Conservation (phyloP, 1,140 invertebrate genomes). For the Apis cerana region DNA sequence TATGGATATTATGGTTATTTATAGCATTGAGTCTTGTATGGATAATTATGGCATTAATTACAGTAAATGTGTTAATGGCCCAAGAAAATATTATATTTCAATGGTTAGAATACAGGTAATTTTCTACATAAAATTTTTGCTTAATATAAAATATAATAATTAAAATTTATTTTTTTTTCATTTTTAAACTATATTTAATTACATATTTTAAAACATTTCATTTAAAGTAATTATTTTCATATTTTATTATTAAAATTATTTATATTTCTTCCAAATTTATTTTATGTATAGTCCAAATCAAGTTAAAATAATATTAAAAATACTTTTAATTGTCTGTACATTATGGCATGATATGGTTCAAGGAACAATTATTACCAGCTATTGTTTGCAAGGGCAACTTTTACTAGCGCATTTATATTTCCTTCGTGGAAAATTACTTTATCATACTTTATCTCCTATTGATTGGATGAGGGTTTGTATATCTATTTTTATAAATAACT, state of each 20-base stretch:
- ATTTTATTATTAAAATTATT: not conserved
- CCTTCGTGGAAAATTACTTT: conserved; percentile 86
- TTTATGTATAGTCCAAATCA: conserved; percentile 79
- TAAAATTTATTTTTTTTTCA: not conserved
- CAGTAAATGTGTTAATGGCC: conserved; percentile 85
- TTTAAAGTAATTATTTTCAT: not conserved
- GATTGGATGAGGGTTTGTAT: conserved; percentile 89
- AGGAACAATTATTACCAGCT: conserved; percentile 89
- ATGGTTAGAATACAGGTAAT: conserved; percentile 82
- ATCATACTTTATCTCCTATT: conserved; percentile 85
- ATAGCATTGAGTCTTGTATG: conserved; percentile 85
- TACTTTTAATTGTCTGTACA: conserved; percentile 85
- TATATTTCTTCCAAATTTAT: conserved; percentile 37
- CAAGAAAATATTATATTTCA: conserved; percentile 84
- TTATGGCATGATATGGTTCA: conserved; percentile 90
- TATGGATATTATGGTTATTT: conserved; percentile 87
- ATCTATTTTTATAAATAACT: not conserved
- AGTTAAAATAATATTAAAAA: conserved; percentile 81
- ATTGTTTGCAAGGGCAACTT: conserved; percentile 90
- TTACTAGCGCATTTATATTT: conserved; percentile 87
- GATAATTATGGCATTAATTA: conserved; percentile 85
- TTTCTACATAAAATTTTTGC: conserved; percentile 45
- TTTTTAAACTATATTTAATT: conserved; percentile 1
- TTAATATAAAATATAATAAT: not conserved
- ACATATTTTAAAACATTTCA: conserved; percentile 1